Percentiles rank a stretch among this genome's conserved stretches.
Evolutionary conservation across 2,797 vertebrate species (phyloP).

Genomic region (Spea hammondii): DNA sequence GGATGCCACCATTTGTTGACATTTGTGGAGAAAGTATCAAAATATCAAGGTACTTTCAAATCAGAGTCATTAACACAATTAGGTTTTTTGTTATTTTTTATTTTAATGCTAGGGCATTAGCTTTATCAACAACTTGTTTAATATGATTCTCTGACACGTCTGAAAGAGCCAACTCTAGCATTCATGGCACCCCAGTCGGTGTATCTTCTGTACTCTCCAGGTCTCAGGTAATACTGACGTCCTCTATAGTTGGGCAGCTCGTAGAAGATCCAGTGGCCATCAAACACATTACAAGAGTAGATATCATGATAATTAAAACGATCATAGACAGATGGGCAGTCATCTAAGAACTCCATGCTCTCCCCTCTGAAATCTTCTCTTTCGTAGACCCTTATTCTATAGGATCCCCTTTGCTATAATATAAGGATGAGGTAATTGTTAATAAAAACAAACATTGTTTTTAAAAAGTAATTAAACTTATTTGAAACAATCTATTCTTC

Average conservation of each 20-base stretch:
- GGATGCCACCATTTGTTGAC: no score
- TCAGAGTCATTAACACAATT: background rate
- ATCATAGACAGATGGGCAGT: constrained; percentile 59
- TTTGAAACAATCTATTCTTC: no score
- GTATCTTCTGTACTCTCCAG: constrained; percentile 51
- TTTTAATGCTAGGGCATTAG: constrained; percentile 27
- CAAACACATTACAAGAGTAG: constrained; percentile 55
- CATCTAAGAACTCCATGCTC: constrained; percentile 55
- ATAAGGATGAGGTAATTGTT: background rate
- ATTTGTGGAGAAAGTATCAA: no score
- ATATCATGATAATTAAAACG: constrained; percentile 57
- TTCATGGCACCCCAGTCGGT: constrained; percentile 51
- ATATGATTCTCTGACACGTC: constrained; percentile 52
- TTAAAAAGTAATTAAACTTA: background rate
- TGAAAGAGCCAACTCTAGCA: constrained; percentile 56
- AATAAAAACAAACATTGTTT: background rate
- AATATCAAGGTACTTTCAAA: background rate
- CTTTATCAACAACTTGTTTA: constrained; percentile 17
- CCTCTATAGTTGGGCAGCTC: constrained; percentile 56
- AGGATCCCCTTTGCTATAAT: constrained; percentile 46
- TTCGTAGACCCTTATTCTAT: constrained; percentile 56
- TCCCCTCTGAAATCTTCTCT: constrained; percentile 58
- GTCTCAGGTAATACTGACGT: constrained; percentile 56
- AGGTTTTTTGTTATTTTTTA: background rate
- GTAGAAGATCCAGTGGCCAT: constrained; percentile 58